Evolutionary conservation across 1,140 invertebrate genomes (phyloP), one percentile per base, ranked within the genome.

Genomic region (Acromyrmex heyeri): DNA sequence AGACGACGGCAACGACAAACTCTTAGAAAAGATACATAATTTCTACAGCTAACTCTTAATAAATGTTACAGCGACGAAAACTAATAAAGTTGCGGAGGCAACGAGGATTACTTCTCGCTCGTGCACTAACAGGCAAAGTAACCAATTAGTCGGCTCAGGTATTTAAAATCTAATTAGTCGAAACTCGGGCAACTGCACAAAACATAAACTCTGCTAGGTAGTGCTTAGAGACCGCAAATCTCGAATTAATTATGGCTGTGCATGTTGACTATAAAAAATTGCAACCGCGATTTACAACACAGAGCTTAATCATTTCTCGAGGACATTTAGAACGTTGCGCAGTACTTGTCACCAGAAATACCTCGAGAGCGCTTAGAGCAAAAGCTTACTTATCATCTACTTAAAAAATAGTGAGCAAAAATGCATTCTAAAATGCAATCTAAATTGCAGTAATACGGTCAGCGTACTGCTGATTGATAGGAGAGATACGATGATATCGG

Each of bases 101-200:
- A 85, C 57, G 78, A 70, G 27, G 59, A 65, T 79, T 88, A 76
- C 50, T 73, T 64, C 53, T 27, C 24, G n/a, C 24, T 72, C 57
- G 82, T 57, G 24, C 27, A 62, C 48, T 57, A 55, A 88, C 53
- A 24, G 53, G 70, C 38, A 62, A 72, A 65, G 64, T 86, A 86
- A 90, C 85, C 77, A 90, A 90, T 90, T 90, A 86, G 64, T 48
- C 64, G 50, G 61, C 18, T 61, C 59, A 55, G 65, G 70, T 65
- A 83, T 86, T 90, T 90, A 87, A 86, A 90, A 86, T 65, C 85
- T 87, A 90, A 90, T 88, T 90, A 90, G 88, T 81, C 78, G 87
- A 69, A 88, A 86, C 70, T 88, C 87, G 70, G 10, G 64, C 18
- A 21, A 59, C 48, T 57, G 73, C 57, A 61, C 73, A 55, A 89